Evolutionary conservation across 2,113 vertebrate species (phyloP).

Genomic region (Oenanthe melanoleuca): DNA sequence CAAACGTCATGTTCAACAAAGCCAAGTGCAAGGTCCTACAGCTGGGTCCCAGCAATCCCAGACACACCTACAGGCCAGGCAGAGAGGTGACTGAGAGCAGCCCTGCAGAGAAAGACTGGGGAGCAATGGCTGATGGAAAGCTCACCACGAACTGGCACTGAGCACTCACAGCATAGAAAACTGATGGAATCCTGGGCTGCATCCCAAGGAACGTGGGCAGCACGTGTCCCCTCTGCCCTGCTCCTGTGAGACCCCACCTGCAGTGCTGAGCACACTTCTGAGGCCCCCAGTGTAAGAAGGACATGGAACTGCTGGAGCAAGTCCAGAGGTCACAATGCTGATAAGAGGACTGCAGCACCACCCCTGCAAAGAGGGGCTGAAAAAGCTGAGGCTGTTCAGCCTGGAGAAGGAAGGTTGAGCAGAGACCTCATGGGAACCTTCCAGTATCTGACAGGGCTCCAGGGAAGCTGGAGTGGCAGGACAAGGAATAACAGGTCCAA

Average conservation of each 20-base stretch:
- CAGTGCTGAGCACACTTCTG: neutral
- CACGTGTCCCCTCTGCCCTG: neutral
- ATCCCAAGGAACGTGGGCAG: neutral
- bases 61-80: fast-evolving
- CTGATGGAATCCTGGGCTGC: fast-evolving
- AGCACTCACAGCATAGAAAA: neutral
- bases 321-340: neutral
- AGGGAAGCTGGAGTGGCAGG: neutral
- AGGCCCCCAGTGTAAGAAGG: fast-evolving
- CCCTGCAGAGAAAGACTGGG: neutral
- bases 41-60: neutral
- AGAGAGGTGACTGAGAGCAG: neutral
- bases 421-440: neutral
- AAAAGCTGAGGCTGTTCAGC: neutral
- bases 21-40: neutral
- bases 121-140: neutral
- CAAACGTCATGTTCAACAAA: neutral
- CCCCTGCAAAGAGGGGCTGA: neutral
- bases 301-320: neutral
- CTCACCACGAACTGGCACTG: neutral
- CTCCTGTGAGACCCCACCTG: neutral
- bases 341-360: neutral
- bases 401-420: neutral
- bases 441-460: neutral
- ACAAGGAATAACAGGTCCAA: neutral